Evolutionary conservation across 2,113 vertebrate species (phyloP).

Genomic region (Casuarius casuarius): DNA sequence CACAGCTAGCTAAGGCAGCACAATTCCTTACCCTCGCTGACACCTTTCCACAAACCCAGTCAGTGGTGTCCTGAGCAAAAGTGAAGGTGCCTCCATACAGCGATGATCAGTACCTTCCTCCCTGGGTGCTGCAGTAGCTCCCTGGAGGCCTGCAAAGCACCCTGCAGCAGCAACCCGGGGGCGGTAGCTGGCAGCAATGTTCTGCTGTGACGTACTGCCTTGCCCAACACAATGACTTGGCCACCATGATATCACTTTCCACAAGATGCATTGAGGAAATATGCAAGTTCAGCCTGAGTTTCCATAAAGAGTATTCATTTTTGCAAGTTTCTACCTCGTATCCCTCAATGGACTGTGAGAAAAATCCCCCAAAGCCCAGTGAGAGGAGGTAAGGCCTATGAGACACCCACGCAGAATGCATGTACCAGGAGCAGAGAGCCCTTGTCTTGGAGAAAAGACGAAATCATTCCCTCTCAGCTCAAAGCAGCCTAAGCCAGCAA

Average conservation of each 20-base stretch:
- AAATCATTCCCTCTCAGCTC: neutral
- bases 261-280: neutral
- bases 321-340: neutral
- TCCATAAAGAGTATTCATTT: neutral
- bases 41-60: neutral
- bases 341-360: neutral
- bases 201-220: neutral
- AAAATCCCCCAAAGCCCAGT: neutral
- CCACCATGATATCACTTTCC: neutral
- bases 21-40: neutral
- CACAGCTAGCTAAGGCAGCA: neutral
- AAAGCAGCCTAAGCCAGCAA: neutral
- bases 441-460: neutral
- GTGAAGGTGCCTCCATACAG: neutral
- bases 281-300: rapidly evolving
- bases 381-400: neutral
- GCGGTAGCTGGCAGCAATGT: too few species aligned
- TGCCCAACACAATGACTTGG: neutral
- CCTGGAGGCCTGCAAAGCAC: too few species aligned
- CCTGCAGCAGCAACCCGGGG: too few species aligned
- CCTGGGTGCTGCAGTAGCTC: neutral
- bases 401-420: neutral
- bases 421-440: neutral
- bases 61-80: neutral
- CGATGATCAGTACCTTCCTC: neutral